Evolutionary conservation across 2,888 invertebrate genomes (phyloP).

Genomic region (Brachyptera risi): DNA sequence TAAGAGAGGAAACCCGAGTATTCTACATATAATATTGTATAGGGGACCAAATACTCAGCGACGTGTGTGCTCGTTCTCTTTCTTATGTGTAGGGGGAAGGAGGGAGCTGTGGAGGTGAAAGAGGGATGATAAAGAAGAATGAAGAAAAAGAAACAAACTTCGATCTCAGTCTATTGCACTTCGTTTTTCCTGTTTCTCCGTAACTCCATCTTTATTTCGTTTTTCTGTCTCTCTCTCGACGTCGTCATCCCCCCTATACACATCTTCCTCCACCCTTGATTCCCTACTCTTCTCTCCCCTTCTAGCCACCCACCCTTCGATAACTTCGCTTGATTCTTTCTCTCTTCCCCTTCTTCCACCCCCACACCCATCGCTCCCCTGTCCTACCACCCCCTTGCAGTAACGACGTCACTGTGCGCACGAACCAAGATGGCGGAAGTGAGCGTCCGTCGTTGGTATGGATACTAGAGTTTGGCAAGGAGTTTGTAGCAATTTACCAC

Average conservation of each 20-base stretch:
- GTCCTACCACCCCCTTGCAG: too few species aligned
- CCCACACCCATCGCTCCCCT: background rate
- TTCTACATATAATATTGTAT: background rate
- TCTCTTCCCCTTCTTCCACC: background rate
- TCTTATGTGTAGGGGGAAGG: background rate
- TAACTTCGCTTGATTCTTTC: background rate
- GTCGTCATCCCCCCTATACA: background rate
- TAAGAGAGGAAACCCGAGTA: background rate
- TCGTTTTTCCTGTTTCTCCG: background rate
- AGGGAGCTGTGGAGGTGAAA: background rate
- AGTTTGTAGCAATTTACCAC: background rate
- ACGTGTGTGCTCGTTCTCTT: background rate
- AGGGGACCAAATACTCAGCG: too few species aligned
- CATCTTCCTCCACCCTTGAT: background rate
- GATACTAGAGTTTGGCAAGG: conserved; percentile 1
- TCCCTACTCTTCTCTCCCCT: conserved; percentile 20
- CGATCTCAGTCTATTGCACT: background rate
- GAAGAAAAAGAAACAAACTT: conserved; percentile 18
- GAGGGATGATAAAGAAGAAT: background rate
- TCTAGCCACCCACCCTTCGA: background rate
- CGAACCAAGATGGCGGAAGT: conserved; percentile 20
- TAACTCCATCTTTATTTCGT: background rate
- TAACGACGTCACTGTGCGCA: conserved; percentile 7
- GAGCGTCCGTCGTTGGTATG: conserved; percentile 6
- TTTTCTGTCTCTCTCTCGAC: background rate